Conservation (phyloP, 1,140 invertebrate species). For the Oedothorax gibbosus region DNA sequence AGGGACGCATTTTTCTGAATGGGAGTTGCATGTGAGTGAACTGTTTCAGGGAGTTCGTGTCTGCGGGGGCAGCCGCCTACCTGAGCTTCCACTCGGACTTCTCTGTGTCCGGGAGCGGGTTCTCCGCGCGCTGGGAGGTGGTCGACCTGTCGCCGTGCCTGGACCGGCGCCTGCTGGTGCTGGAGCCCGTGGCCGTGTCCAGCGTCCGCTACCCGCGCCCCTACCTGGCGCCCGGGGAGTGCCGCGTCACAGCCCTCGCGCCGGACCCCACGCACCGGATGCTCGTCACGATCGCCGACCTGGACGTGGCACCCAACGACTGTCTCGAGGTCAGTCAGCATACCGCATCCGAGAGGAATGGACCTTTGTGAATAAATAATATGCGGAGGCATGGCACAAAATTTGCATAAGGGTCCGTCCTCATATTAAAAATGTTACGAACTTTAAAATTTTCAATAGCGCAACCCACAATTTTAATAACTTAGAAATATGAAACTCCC, state of each 20-base stretch:
- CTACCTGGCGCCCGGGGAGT: slow-evolving; percentile 76
- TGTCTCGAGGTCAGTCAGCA: slow-evolving; percentile 29
- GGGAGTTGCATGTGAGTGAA: no score
- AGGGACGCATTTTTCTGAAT: no score
- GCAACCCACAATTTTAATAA: no score
- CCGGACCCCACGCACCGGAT: slow-evolving; percentile 71
- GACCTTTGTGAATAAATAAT: no score
- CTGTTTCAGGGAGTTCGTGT: slow-evolving; percentile 73
- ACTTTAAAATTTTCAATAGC: no score
- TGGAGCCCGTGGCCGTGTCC: slow-evolving; percentile 65
- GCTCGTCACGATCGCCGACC: slow-evolving; percentile 76
- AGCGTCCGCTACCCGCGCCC: slow-evolving; percentile 79
- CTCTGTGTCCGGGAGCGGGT: slow-evolving; percentile 76
- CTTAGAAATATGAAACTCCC: no score
- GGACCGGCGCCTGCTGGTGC: slow-evolving; percentile 23
- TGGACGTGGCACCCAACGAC: slow-evolving; percentile 68
- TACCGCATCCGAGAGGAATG: no score
- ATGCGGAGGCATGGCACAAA: no score
- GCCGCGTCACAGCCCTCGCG: slow-evolving; percentile 76
- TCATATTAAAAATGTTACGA: no score
- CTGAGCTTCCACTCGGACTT: slow-evolving; percentile 80
- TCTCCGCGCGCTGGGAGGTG: slow-evolving; percentile 76
- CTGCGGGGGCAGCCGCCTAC: slow-evolving; percentile 73
- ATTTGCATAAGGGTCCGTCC: no score
- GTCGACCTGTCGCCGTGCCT: slow-evolving; percentile 76